phyloP scores from a whole-genome alignment of 2,888 invertebrate species.

The Neelides folsomi region DNA sequence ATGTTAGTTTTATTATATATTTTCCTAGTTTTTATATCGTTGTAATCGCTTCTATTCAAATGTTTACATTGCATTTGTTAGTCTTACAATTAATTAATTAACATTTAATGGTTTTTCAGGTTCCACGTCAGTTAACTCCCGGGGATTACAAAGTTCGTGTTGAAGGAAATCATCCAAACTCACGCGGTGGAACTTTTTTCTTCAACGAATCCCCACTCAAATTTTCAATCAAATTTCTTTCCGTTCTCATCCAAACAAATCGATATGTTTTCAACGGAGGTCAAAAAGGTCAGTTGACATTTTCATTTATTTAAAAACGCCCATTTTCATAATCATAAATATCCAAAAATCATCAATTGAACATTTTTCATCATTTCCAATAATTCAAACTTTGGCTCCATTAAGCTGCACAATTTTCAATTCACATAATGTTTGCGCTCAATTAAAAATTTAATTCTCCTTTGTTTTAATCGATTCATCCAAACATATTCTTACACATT shows the following conservation, averaged over 20 bases:
- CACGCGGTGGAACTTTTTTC: conserved; percentile 41
- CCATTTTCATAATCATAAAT: too few relatives aligned
- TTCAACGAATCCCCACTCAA: conserved; percentile 41
- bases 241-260: conserved; percentile 45
- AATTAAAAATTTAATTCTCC: too few relatives aligned
- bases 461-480: too few relatives aligned
- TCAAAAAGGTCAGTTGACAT: conserved; percentile 37
- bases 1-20: too few relatives aligned
- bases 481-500: too few relatives aligned
- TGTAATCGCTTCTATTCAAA: neutral
- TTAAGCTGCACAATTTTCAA: too few relatives aligned
- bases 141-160: conserved; percentile 41
- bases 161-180: conserved; percentile 40
- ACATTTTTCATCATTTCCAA: too few relatives aligned
- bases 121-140: conserved; percentile 38
- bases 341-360: too few relatives aligned
- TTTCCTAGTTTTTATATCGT: too few relatives aligned
- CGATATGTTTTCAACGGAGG: conserved; percentile 44
- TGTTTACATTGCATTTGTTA: neutral
- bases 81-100: neutral
- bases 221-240: conserved; percentile 42
- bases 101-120: conserved; percentile 33
- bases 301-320: neutral
- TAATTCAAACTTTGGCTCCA: too few relatives aligned
- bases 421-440: too few relatives aligned